Percentiles rank a stretch among this genome's conserved stretches.
Evolutionary conservation across 2,888 invertebrate genomes (phyloP).

Genomic region (Troides oblongomaculatus): DNA sequence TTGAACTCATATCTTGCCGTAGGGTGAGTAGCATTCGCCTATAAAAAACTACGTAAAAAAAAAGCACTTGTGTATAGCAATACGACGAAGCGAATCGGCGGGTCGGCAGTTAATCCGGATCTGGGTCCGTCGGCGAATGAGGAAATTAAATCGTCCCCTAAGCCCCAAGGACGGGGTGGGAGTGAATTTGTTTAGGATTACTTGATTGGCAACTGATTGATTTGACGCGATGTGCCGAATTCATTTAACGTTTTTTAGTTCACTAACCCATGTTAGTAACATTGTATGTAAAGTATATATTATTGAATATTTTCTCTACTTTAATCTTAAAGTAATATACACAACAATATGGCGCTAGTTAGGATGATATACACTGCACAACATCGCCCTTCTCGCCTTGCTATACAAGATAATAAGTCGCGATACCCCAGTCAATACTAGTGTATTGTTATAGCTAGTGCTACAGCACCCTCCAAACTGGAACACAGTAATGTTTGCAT

Average conservation of each 20-base stretch:
- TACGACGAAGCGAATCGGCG: conserved; percentile 21
- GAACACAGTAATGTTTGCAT: too few relatives aligned
- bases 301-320: too few relatives aligned
- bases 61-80: not conserved
- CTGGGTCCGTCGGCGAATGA: conserved; percentile 20
- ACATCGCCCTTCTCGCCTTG: too few relatives aligned
- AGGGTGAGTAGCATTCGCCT: not conserved
- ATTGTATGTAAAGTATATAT: too few relatives aligned
- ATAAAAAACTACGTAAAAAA: not conserved
- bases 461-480: too few relatives aligned
- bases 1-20: too few relatives aligned
- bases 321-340: too few relatives aligned
- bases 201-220: conserved; percentile 14
- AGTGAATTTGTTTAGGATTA: conserved; percentile 24
- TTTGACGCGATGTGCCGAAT: conserved; percentile 2
- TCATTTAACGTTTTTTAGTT: not conserved
- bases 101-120: conserved; percentile 21
- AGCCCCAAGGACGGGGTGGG: conserved; percentile 7
- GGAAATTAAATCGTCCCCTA: conserved; percentile 27
- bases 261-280: not conserved
- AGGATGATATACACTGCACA: too few relatives aligned
- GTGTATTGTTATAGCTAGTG: too few relatives aligned
- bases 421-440: too few relatives aligned
- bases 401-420: too few relatives aligned
- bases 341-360: too few relatives aligned